These are phyloP conservation scores for Stictocephala bisonia DNA, from an alignment of 2,888 invertebrate genomes.

Conservation along the genomic window DNA sequence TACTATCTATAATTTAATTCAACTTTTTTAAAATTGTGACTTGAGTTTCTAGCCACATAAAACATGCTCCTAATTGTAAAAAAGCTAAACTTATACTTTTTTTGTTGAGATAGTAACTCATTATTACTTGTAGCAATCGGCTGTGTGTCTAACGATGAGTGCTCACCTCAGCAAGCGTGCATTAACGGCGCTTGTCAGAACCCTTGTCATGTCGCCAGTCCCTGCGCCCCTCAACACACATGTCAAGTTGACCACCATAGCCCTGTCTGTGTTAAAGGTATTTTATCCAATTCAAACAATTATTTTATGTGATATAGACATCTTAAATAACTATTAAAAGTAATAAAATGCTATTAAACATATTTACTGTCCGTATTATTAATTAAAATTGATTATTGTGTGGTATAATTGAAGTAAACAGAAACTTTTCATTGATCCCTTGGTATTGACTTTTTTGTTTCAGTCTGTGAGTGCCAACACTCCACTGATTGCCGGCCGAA, in stretches of 20 bases:
- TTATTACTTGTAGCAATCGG: conserved; percentile 73
- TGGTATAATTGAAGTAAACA: too few species aligned
- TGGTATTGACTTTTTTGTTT: too few species aligned
- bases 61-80: not conserved
- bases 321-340: too few species aligned
- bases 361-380: too few species aligned
- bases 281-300: too few species aligned
- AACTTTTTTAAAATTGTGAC: not conserved
- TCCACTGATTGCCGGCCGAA: conserved; percentile 73
- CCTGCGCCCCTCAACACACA: conserved; percentile 79
- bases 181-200: conserved; percentile 82
- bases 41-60: not conserved
- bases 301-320: too few species aligned
- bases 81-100: too few species aligned
- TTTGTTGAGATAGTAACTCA: too few species aligned
- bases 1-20: too few species aligned
- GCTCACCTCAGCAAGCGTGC: conserved; percentile 81
- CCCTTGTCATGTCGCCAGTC: conserved; percentile 81
- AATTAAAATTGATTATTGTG: too few species aligned
- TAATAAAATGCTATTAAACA: too few species aligned
- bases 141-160: conserved; percentile 84
- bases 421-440: too few species aligned
- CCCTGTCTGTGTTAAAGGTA: conserved; percentile 86
- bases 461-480: conserved; percentile 79
- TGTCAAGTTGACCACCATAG: conserved; percentile 87